A percentile compares a stretch with the other conserved stretches of the same genome.
These are phyloP conservation scores for Hemicentrotus pulcherrimus DNA, from an alignment of 35 echinoderm and acorn worm species.

Conservation along the genomic window DNA sequence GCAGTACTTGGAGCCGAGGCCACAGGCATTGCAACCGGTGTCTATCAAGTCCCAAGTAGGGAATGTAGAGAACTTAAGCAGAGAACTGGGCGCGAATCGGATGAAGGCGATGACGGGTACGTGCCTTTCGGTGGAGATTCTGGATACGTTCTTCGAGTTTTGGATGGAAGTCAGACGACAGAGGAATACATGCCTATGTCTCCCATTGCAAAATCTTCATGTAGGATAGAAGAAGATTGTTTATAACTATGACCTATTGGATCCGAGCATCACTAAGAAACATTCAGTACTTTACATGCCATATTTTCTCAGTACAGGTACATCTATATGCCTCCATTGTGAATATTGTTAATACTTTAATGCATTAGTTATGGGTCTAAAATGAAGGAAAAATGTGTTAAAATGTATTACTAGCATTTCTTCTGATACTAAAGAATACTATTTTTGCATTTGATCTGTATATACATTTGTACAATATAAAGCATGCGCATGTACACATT, in stretches of 20 bases:
- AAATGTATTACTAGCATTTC: too few species aligned
- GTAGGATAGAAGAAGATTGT: not conserved
- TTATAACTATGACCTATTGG: not conserved
- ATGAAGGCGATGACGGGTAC: not conserved
- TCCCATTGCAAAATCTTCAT: not conserved
- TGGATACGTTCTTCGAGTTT: not conserved
- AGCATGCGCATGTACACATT: too few species aligned
- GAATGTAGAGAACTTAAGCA: not conserved
- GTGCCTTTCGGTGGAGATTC: not conserved
- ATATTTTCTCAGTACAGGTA: too few species aligned
- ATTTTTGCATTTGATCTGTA: too few species aligned
- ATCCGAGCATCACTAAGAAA: not conserved
- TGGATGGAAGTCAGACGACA: not conserved
- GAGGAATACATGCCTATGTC: constrained; percentile 24
- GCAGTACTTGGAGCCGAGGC: not conserved
- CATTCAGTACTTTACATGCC: too few species aligned
- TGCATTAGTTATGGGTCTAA: too few species aligned
- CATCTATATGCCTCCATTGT: too few species aligned
- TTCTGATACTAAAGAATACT: too few species aligned
- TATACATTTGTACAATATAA: too few species aligned
- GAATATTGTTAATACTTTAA: too few species aligned
- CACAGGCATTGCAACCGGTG: not conserved
- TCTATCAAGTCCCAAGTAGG: not conserved
- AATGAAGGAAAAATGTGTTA: too few species aligned
- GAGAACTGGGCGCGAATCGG: not conserved